These are phyloP conservation scores for Tychaedon coryphoeus DNA, from an alignment of 2,113 vertebrate species.

Conservation along the genomic window DNA sequence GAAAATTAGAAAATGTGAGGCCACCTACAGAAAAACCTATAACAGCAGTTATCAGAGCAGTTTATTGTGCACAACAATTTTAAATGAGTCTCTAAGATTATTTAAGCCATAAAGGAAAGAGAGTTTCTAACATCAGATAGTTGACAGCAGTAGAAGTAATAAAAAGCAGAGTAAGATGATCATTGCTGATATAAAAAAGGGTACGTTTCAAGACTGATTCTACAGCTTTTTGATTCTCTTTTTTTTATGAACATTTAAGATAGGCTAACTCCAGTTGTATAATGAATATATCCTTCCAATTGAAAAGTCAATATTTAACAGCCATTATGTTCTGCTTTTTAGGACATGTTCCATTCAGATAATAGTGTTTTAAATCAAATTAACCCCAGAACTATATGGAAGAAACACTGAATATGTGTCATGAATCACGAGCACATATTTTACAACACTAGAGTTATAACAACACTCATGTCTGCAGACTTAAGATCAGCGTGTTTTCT, in stretches of 20 bases:
- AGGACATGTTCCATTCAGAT: conserved; percentile 26
- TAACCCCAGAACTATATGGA: neutral
- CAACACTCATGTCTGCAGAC: neutral
- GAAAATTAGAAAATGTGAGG: conserved; percentile 1
- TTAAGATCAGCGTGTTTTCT: conserved; percentile 4
- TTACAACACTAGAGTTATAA: neutral
- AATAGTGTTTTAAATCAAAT: conserved; percentile 50
- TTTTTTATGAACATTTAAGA: neutral
- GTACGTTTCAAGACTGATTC: conserved; percentile 3
- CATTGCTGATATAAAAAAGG: neutral
- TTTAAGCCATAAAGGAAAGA: neutral
- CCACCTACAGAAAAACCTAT: neutral
- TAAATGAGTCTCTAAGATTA: neutral
- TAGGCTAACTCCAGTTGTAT: conserved; percentile 10
- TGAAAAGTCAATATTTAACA: conserved; percentile 56
- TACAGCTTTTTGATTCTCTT: neutral
- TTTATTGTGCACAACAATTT: neutral
- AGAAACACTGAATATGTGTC: neutral
- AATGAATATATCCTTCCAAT: conserved; percentile 22
- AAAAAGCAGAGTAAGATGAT: conserved; percentile 6
- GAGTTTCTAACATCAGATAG: neutral
- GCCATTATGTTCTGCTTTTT: conserved; percentile 32
- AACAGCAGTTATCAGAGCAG: neutral
- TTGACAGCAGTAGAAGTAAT: neutral
- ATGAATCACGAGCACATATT: neutral